These are phyloP conservation scores for Sturmia bella DNA, from an alignment of 2,888 invertebrate species.

Conservation along the genomic window DNA sequence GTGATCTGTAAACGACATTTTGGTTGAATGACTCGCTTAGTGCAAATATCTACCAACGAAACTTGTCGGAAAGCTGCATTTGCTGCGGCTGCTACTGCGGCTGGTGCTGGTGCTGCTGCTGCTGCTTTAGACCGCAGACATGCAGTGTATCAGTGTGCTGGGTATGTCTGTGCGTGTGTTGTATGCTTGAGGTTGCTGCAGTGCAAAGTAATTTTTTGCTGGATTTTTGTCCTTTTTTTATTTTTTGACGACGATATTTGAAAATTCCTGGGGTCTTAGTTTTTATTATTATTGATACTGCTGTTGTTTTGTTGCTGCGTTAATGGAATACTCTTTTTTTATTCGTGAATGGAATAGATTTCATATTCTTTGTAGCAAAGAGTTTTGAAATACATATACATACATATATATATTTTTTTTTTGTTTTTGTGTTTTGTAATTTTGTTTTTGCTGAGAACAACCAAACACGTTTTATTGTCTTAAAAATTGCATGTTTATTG, in stretches of 20 bases:
- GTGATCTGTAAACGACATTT: slow-evolving; percentile 75
- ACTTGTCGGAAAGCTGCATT: slow-evolving; percentile 56
- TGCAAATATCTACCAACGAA: slow-evolving; percentile 8
- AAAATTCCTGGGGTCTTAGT: slow-evolving; percentile 51
- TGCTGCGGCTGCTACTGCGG: slow-evolving; percentile 34
- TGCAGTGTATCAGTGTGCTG: background rate
- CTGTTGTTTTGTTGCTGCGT: slow-evolving; percentile 7
- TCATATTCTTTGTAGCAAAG: background rate
- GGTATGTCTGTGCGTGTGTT: background rate
- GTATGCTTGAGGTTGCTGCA: background rate
- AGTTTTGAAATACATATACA: background rate
- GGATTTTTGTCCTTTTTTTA: slow-evolving; percentile 7
- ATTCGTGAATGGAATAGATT: background rate
- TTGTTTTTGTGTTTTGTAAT: background rate
- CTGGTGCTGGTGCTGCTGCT: slow-evolving; percentile 12
- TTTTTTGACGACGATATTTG: slow-evolving; percentile 17
- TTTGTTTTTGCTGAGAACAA: slow-evolving; percentile 6
- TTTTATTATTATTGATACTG: slow-evolving; percentile 36
- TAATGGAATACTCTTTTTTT: slow-evolving; percentile 33
- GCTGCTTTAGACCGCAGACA: slow-evolving; percentile 26
- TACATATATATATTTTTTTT: background rate
- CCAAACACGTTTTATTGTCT: slow-evolving; percentile 46
- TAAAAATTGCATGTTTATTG: slow-evolving; percentile 38
- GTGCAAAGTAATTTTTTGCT: slow-evolving; percentile 25
- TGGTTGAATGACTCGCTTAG: slow-evolving; percentile 71